Evolutionary conservation across 2,113 vertebrate species (phyloP).

Genomic region (Willisornis vidua): DNA sequence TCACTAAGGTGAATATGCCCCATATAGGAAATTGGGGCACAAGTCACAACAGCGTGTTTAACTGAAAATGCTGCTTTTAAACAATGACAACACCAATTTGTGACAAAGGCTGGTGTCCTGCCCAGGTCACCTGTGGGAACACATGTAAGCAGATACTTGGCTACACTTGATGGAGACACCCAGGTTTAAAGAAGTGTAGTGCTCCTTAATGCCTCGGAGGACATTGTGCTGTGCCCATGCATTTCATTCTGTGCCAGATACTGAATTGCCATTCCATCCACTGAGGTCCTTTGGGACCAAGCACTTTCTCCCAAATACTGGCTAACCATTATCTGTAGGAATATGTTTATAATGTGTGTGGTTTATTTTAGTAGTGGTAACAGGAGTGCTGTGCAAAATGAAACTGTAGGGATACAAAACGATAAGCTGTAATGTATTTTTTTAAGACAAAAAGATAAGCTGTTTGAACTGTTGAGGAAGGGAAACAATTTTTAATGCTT

Average conservation of each 20-base stretch:
- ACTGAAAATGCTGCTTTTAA: not conserved
- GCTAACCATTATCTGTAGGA: not conserved
- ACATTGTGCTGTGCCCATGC: fast-evolving
- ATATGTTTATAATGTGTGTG: not conserved
- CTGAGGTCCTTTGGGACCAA: not conserved
- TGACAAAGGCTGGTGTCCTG: not conserved
- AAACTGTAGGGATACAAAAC: not conserved
- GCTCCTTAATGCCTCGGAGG: not conserved
- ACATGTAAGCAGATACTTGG: not conserved
- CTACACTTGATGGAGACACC: not conserved
- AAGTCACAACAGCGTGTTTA: not conserved
- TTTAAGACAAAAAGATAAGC: not conserved
- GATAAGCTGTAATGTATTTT: not conserved
- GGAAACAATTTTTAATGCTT: not conserved
- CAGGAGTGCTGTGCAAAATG: not conserved
- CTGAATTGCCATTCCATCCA: not conserved
- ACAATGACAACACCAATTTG: fast-evolving
- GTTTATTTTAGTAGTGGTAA: not conserved
- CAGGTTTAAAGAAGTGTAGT: not conserved
- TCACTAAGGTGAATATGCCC: not conserved
- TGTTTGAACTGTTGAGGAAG: not conserved
- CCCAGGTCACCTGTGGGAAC: not conserved
- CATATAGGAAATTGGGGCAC: not conserved
- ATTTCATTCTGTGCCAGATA: not conserved
- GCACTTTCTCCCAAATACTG: not conserved